Evolutionary conservation across 2,113 vertebrate genomes (phyloP).

Genomic region (Nesoenas mayeri): DNA sequence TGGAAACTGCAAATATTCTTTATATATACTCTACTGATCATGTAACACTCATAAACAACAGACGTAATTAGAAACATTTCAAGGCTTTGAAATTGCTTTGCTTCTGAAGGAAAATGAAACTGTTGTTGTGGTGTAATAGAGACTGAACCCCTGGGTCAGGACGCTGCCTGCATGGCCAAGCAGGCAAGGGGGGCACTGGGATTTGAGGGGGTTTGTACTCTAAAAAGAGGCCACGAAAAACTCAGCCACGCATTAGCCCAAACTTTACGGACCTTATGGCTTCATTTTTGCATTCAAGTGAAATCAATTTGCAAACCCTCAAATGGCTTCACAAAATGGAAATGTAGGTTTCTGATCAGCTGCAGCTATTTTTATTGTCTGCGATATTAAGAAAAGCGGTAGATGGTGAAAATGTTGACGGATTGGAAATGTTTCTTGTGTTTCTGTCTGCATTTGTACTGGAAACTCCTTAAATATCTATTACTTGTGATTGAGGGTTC

Average conservation of each 20-base stretch:
- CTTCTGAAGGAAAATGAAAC: slow-evolving; percentile 41
- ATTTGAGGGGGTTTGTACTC: too few species aligned
- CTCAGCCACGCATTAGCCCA: neutral
- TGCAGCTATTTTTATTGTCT: neutral
- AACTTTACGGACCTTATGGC: neutral
- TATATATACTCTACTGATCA: neutral
- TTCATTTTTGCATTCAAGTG: neutral
- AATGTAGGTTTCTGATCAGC: neutral
- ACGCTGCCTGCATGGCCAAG: neutral
- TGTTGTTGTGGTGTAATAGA: slow-evolving; percentile 2
- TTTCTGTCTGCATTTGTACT: neutral
- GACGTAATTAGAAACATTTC: slow-evolving; percentile 37
- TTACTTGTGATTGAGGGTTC: neutral
- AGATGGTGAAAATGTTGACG: neutral
- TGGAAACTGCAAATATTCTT: slow-evolving; percentile 28
- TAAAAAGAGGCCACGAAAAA: neutral
- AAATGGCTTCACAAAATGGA: neutral
- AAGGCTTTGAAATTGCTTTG: slow-evolving; percentile 46
- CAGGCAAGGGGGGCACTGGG: neutral
- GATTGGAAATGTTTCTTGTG: neutral
- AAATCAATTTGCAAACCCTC: neutral
- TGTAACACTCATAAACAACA: slow-evolving; percentile 47
- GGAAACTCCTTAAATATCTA: slow-evolving; percentile 9
- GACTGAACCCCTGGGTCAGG: neutral
- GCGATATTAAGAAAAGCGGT: neutral